A percentile compares a stretch with the other conserved stretches of the same genome.
phyloP scores from a whole-genome alignment of 2,888 invertebrate genomes.

The Mimumesa dahlbomi region DNA sequence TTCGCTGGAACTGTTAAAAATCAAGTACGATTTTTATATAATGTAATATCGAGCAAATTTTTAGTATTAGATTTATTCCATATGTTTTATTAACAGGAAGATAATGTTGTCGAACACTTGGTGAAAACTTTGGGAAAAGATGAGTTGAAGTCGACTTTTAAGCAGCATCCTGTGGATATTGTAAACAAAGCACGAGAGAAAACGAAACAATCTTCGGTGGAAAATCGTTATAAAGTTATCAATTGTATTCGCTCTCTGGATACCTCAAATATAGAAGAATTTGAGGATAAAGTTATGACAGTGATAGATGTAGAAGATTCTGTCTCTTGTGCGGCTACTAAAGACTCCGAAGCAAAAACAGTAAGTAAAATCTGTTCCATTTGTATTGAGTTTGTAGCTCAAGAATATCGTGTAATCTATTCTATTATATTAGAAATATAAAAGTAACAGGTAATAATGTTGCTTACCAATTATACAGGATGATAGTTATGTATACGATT shows the following conservation, averaged over 20 bases:
- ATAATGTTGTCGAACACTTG: constrained; percentile 68
- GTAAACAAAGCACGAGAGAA: constrained; percentile 80
- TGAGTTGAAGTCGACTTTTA: constrained; percentile 81
- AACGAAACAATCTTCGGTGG: constrained; percentile 80
- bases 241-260: constrained; percentile 82
- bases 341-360: too few species aligned
- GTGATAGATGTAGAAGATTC: constrained; percentile 83
- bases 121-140: constrained; percentile 80
- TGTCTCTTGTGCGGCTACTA: constrained; percentile 9
- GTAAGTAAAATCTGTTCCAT: too few species aligned
- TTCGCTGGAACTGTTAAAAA: constrained; percentile 87
- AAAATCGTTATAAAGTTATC: constrained; percentile 83
- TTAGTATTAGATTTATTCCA: background rate
- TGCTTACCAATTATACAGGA: constrained; percentile 52
- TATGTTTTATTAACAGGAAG: constrained; percentile 78
- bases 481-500: constrained; percentile 84
- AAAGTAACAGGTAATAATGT: background rate
- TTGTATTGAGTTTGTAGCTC: too few species aligned
- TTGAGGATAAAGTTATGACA: constrained; percentile 78
- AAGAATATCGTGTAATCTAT: too few species aligned
- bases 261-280: constrained; percentile 54
- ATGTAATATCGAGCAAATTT: constrained; percentile 22
- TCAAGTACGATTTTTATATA: constrained; percentile 82
- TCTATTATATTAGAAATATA: too few species aligned
- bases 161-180: constrained; percentile 80